Percentiles rank a stretch among this genome's conserved stretches.
Conservation (phyloP, 2,888 invertebrate genomes). For the Cantharis nigra region DNA sequence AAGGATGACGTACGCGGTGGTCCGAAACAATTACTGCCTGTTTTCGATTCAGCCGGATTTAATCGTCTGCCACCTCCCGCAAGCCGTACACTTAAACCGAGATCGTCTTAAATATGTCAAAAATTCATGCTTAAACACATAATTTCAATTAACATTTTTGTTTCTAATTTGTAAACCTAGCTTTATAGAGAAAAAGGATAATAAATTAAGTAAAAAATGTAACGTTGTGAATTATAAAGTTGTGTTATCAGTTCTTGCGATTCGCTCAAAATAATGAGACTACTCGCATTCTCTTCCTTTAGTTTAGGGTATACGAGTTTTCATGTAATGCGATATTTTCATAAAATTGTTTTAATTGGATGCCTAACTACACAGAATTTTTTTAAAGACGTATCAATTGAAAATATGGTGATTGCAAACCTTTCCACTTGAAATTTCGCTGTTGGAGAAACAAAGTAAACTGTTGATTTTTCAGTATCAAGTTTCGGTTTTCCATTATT, state of each 20-base stretch:
- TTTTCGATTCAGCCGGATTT: conserved; percentile 86
- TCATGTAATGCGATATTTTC: conserved; percentile 15
- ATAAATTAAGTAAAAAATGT: conserved; percentile 10
- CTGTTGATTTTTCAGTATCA: background rate
- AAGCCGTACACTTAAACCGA: conserved; percentile 64
- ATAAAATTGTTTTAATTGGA: conserved; percentile 26
- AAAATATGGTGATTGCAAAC: background rate
- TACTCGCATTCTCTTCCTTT: background rate
- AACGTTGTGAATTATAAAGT: conserved; percentile 7
- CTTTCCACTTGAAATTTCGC: background rate
- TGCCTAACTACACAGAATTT: background rate
- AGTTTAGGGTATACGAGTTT: conserved; percentile 3
- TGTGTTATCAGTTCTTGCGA: conserved; percentile 11
- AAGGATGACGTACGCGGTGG: conserved; percentile 67
- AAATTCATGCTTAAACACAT: background rate
- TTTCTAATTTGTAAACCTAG: background rate
- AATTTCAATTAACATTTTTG: background rate
- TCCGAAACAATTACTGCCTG: conserved; percentile 66
- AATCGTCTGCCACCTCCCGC: conserved; percentile 81
- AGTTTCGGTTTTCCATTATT: background rate
- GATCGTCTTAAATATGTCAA: conserved; percentile 34
- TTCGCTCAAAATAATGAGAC: conserved; percentile 13
- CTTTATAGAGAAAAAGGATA: background rate
- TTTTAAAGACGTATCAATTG: background rate
- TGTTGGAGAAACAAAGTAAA: background rate